Evolutionary conservation across 2,888 invertebrate species (phyloP).

Genomic region (Ectemnius continuus): DNA sequence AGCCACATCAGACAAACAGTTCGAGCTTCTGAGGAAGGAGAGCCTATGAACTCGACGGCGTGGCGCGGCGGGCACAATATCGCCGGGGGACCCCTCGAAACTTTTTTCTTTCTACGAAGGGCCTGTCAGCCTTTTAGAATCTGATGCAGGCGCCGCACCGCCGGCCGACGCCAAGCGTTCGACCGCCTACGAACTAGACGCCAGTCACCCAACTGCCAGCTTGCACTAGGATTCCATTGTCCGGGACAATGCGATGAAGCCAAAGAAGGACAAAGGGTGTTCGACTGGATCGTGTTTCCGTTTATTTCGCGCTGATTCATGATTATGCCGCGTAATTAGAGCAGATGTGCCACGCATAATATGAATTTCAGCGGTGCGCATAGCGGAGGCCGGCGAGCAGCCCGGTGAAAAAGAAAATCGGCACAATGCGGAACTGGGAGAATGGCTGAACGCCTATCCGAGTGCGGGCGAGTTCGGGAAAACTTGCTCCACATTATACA

Average conservation of each 20-base stretch:
- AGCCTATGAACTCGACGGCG: slow-evolving; percentile 44
- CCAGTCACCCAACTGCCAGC: slow-evolving; percentile 30
- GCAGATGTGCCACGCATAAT: slow-evolving; percentile 11
- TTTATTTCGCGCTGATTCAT: slow-evolving; percentile 12
- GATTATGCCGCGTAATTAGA: slow-evolving; percentile 12
- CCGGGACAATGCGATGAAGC: slow-evolving; percentile 34
- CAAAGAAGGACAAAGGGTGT: slow-evolving; percentile 20
- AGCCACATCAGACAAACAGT: slow-evolving; percentile 63
- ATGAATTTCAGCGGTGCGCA: background rate
- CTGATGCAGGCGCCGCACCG: slow-evolving; percentile 48
- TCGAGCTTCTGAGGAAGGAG: slow-evolving; percentile 12
- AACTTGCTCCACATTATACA: background rate
- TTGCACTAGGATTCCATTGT: slow-evolving; percentile 41
- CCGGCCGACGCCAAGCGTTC: slow-evolving; percentile 4
- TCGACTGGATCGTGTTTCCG: slow-evolving; percentile 40
- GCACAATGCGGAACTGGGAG: background rate
- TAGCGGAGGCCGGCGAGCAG: background rate
- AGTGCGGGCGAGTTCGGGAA: background rate
- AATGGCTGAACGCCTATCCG: background rate
- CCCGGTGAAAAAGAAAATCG: background rate
- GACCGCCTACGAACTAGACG: slow-evolving; percentile 6
- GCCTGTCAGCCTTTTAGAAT: slow-evolving; percentile 59
- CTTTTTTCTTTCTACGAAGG: slow-evolving; percentile 24
- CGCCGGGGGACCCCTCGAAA: slow-evolving; percentile 43
- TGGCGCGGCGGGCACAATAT: slow-evolving; percentile 45